These are phyloP conservation scores for Speoplatyrhinus poulsoni DNA, from an alignment of 2,113 vertebrate species.

Conservation along the genomic window DNA sequence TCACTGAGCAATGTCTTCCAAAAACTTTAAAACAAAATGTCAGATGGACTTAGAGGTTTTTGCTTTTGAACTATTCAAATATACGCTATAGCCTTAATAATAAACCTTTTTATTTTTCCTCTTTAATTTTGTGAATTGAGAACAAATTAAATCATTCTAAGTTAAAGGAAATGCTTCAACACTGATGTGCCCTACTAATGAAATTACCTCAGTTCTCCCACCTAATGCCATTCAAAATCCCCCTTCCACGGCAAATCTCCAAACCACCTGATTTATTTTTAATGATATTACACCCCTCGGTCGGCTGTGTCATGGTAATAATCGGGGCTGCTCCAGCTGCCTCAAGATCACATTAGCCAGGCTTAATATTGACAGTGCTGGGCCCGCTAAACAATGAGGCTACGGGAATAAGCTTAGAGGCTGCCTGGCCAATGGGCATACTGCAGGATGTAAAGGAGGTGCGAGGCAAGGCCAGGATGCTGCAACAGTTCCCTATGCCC, in stretches of 20 bases:
- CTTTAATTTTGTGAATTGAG: constrained; percentile 42
- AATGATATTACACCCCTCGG: constrained; percentile 83
- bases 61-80: too few species aligned
- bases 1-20: too few species aligned
- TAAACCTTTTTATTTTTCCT: not conserved
- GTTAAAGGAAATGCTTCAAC: constrained; percentile 74
- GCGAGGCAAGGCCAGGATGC: constrained; percentile 65
- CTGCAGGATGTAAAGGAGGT: constrained; percentile 70
- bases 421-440: constrained; percentile 74
- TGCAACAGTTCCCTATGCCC: constrained; percentile 74
- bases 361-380: constrained; percentile 82
- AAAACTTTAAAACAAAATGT: too few species aligned
- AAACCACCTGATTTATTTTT: constrained; percentile 85
- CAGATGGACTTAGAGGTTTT: too few species aligned
- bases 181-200: constrained; percentile 75
- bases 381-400: constrained; percentile 77
- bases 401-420: constrained; percentile 73
- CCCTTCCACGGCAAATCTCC: constrained; percentile 77
- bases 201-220: constrained; percentile 76
- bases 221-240: constrained; percentile 75
- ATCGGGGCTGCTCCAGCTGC: constrained; percentile 81
- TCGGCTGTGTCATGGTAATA: constrained; percentile 85
- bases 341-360: constrained; percentile 83
- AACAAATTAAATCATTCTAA: constrained; percentile 74
- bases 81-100: too few species aligned